phyloP scores from a whole-genome alignment of 1,140 invertebrate species.

The Bombus ignitus region DNA sequence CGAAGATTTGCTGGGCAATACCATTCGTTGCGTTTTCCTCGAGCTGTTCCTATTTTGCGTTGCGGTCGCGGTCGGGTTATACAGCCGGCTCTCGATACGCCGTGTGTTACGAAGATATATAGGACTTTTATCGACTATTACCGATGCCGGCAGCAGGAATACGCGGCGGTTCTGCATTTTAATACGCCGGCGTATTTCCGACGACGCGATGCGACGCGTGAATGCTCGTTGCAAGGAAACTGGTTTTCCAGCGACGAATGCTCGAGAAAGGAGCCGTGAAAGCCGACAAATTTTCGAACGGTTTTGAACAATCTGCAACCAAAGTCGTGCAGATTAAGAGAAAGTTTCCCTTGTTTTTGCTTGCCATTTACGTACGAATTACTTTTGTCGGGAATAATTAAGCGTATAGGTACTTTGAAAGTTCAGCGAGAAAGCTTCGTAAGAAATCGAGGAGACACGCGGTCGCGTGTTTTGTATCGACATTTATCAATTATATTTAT shows the following conservation, averaged over 20 bases:
- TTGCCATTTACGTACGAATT: too few species aligned
- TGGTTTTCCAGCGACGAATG: constrained; percentile 7
- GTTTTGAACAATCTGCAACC: not conserved
- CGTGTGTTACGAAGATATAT: constrained; percentile 27
- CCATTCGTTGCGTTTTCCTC: constrained; percentile 3
- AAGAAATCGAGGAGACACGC: not conserved
- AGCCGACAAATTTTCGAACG: not conserved
- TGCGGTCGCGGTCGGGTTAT: constrained; percentile 6
- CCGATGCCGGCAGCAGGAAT: constrained; percentile 28
- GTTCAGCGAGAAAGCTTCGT: not conserved
- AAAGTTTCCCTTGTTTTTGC: too few species aligned
- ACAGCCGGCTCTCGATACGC: constrained; percentile 26
- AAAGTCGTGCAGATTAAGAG: not conserved
- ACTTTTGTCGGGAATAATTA: not conserved
- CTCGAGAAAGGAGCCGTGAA: not conserved
- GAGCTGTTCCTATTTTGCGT: not conserved
- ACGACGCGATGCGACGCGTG: not conserved
- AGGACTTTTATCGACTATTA: constrained; percentile 46
- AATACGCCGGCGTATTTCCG: constrained; percentile 12
- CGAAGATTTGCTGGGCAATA: not conserved
- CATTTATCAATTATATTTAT: too few species aligned
- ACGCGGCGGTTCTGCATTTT: constrained; percentile 20
- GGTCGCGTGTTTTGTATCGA: too few species aligned
- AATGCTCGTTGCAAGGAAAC: not conserved
- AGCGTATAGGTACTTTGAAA: not conserved